Evolutionary conservation across 2,113 vertebrate genomes (phyloP).

Genomic region (Chionis minor): DNA sequence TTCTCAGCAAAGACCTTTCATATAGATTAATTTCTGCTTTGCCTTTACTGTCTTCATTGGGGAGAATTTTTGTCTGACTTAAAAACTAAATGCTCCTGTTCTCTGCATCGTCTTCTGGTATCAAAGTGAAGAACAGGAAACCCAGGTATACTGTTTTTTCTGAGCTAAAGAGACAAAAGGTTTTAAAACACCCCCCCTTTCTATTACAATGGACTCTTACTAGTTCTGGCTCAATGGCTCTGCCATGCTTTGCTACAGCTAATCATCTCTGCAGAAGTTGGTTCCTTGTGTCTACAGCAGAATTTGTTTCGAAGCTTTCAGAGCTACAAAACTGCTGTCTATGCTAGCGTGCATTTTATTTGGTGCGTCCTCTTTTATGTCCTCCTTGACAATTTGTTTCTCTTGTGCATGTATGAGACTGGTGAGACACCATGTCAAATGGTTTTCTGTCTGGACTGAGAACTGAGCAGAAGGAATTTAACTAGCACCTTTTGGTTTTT

Average conservation of each 20-base stretch:
- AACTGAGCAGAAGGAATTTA: not conserved
- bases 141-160: not conserved
- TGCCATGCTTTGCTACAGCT: not conserved
- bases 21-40: not conserved
- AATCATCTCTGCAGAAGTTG: not conserved
- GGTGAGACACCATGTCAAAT: not conserved
- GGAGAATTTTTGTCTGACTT: not conserved
- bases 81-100: not conserved
- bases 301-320: not conserved
- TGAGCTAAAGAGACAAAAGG: not conserved
- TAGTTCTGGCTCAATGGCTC: not conserved
- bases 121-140: not conserved
- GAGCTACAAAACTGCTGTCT: not conserved
- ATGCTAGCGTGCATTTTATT: not conserved
- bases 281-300: not conserved
- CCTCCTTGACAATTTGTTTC: not conserved
- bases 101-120: not conserved
- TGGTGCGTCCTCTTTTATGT: not conserved
- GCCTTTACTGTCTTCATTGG: not conserved
- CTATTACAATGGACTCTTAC: not conserved
- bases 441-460: not conserved
- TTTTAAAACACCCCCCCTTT: not conserved
- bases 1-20: not conserved
- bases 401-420: accelerated
- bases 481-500: not conserved